phyloP scores from a whole-genome alignment of 2,797 vertebrate species.

The Streptopelia turtur region DNA sequence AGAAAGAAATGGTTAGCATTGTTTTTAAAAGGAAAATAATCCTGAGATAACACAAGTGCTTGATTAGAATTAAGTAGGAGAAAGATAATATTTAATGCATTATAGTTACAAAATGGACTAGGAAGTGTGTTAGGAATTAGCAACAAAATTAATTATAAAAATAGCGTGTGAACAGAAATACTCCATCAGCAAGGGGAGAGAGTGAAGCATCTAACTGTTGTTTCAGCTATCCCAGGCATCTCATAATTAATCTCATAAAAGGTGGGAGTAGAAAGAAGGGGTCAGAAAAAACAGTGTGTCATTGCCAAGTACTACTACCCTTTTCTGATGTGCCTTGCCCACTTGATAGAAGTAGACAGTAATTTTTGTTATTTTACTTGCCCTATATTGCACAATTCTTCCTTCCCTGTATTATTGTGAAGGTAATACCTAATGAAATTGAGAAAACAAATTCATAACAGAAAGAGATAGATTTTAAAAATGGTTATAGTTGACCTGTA shows the following conservation, averaged over 20 bases:
- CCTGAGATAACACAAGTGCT: background rate
- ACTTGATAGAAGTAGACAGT: background rate
- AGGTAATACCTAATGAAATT: background rate
- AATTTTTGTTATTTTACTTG: background rate
- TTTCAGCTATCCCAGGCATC: background rate
- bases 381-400: background rate
- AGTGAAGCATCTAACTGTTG: background rate
- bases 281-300: background rate
- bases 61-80: background rate
- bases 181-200: background rate
- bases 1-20: background rate
- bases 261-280: background rate
- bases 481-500: background rate
- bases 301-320: background rate
- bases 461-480: background rate
- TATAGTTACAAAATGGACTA: background rate
- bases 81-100: background rate
- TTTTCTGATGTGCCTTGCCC: background rate
- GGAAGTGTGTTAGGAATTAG: background rate
- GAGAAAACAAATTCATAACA: background rate
- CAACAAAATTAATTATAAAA: background rate
- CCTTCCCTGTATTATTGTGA: background rate
- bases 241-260: background rate
- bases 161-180: background rate
- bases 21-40: background rate